phyloP scores from a whole-genome alignment of 2,888 invertebrate genomes.

The Mactromeris polynyma region DNA sequence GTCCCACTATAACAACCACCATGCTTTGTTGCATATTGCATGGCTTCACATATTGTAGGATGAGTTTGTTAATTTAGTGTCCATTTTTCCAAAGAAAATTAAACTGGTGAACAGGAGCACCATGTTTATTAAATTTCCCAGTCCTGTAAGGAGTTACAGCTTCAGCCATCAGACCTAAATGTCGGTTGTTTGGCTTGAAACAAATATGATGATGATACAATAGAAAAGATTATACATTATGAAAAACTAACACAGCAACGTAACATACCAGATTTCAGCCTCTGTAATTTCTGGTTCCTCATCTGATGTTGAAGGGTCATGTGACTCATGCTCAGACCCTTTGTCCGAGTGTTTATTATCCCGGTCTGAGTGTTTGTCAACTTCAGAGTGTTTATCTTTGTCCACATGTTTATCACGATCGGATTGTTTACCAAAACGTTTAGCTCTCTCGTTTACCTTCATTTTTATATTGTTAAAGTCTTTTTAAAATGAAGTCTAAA shows the following conservation, averaged over 20 bases:
- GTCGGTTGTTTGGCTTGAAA: neutral
- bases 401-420: neutral
- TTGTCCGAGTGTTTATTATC: neutral
- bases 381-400: neutral
- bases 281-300: constrained; percentile 15
- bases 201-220: no score
- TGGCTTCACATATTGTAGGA: no score
- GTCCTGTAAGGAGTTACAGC: neutral
- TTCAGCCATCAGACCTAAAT: neutral
- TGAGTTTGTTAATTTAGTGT: no score
- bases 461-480: neutral
- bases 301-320: neutral
- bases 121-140: neutral
- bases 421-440: neutral
- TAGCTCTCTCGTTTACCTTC: neutral
- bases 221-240: no score
- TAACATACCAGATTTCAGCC: constrained; percentile 37
- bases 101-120: no score
- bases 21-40: no score
- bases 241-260: neutral
- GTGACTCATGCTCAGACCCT: constrained; percentile 14
- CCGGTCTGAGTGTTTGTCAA: neutral
- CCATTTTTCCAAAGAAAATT: no score
- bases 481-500: neutral
- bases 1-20: no score